These are phyloP conservation scores for Amphipyra tragopoginis DNA, from an alignment of 2,888 invertebrate genomes.

Conservation along the genomic window DNA sequence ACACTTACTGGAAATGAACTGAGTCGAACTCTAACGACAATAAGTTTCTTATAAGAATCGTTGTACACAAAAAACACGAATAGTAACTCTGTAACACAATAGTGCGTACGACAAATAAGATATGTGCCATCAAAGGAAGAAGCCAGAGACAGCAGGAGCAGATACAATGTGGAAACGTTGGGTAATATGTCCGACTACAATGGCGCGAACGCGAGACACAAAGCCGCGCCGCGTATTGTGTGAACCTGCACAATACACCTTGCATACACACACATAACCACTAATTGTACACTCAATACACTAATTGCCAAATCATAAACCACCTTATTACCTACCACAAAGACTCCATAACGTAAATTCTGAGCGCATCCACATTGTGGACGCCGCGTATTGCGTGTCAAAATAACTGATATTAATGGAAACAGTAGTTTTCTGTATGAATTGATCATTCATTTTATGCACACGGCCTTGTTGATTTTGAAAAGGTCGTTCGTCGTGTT, in stretches of 20 bases:
- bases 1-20: slow-evolving; percentile 19
- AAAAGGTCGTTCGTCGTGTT: slow-evolving; percentile 33
- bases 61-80: slow-evolving; percentile 44
- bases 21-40: slow-evolving; percentile 26
- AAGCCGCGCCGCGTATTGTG: slow-evolving; percentile 86
- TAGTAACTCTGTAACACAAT: slow-evolving; percentile 53
- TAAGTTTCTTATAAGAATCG: slow-evolving; percentile 48
- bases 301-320: slow-evolving; percentile 70
- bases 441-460: slow-evolving; percentile 71
- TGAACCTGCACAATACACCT: slow-evolving; percentile 87
- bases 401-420: slow-evolving; percentile 82
- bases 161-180: slow-evolving; percentile 87
- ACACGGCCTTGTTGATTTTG: slow-evolving; percentile 68
- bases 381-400: slow-evolving; percentile 76
- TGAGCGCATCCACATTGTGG: slow-evolving; percentile 51
- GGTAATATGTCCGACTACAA: slow-evolving; percentile 88
- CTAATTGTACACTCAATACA: slow-evolving; percentile 68
- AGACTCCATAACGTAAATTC: slow-evolving; percentile 39
- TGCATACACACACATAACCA: slow-evolving; percentile 80
- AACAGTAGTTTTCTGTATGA: slow-evolving; percentile 77
- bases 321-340: slow-evolving; percentile 64
- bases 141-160: slow-evolving; percentile 79
- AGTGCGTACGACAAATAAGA: slow-evolving; percentile 77
- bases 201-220: slow-evolving; percentile 85
- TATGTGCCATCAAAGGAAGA: slow-evolving; percentile 84